Evolutionary conservation across 2,113 vertebrate genomes (phyloP), one percentile per base, ranked within the genome.

Genomic region (Uria lomvia): DNA sequence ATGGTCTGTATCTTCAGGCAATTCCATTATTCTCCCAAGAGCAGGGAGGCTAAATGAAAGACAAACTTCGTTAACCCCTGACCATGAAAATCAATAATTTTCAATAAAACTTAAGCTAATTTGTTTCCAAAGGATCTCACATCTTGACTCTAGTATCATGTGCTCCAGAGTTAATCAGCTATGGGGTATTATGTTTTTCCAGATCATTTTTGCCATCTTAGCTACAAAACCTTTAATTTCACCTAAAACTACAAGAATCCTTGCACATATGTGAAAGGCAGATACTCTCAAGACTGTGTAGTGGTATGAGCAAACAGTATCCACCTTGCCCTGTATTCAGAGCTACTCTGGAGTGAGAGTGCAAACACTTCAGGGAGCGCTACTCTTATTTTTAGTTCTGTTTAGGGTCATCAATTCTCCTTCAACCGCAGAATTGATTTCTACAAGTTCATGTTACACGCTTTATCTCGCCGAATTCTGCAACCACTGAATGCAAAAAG

Each of bases 61-160:
- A 96, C 90, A 96, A 98, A 97, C 80, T 85, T 97, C 50, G 98
- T 98, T 99, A 98, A 98, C 98, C 98, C 98, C 98, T 98, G 96
- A 97, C 98, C 98, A 88, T 84, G 83, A 95, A 98, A 98, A 98
- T 99, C 98, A 98, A 98, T 98, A 98, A 97, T 96, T 97, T 97
- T 96, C 96, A 98, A 98, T 98, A 98, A 98, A 94, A 98, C 98
- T 98, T 98, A 96, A 97, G 95, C 96, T 98, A 98, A 98, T 99
- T 98, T 97, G 90, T 97, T 98, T 97, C 94, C 97, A 98, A 97
- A 98, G 97, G 97, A 97, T 98, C 94, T 87, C 84, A 62, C 34
- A 72, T 36, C 63, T 81, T 86, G 58, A 66, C 67, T 95, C 40
- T 83, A 40, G 43, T 42, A 38, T 67, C 74, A 4, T 27, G 22